A percentile compares a stretch with the other conserved stretches of the same genome.
phyloP scores from a whole-genome alignment of 2,797 vertebrate genomes.

The Phrynocephalus vlangalii region DNA sequence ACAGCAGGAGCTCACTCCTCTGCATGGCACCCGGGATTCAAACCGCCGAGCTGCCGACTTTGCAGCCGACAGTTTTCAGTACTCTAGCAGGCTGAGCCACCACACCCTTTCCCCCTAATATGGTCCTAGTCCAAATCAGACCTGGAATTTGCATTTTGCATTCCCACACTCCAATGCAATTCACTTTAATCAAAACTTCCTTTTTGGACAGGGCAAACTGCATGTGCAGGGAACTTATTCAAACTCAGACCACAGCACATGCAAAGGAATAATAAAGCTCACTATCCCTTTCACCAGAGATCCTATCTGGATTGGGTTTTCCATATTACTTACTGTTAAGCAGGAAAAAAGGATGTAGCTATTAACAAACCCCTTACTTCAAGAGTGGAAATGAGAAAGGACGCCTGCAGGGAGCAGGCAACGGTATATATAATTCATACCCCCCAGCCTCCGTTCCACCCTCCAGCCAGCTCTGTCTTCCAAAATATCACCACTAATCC shows the following conservation, averaged over 20 bases:
- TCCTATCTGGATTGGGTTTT: background rate
- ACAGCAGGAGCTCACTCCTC: no score
- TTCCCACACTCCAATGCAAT: no score
- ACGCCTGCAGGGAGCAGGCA: background rate
- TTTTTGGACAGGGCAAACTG: background rate
- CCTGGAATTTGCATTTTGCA: no score
- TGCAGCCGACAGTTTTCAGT: no score
- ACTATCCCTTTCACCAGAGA: background rate
- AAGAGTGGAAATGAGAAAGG: background rate
- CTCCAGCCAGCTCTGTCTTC: background rate
- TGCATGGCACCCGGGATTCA: no score
- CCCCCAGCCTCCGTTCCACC: no score
- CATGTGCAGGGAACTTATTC: no score
- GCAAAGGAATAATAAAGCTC: background rate
- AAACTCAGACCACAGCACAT: background rate
- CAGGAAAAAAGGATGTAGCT: background rate
- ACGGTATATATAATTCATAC: background rate
- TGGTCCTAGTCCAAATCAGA: background rate
- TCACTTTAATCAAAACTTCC: no score
- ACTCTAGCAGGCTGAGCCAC: no score
- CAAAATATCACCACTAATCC: background rate
- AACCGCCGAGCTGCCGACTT: no score
- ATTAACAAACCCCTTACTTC: background rate
- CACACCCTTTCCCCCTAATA: no score
- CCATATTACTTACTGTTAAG: background rate